Base-by-base conservation (phyloP, 2,797 vertebrate species). In the Sebastes diploproa region DNA sequence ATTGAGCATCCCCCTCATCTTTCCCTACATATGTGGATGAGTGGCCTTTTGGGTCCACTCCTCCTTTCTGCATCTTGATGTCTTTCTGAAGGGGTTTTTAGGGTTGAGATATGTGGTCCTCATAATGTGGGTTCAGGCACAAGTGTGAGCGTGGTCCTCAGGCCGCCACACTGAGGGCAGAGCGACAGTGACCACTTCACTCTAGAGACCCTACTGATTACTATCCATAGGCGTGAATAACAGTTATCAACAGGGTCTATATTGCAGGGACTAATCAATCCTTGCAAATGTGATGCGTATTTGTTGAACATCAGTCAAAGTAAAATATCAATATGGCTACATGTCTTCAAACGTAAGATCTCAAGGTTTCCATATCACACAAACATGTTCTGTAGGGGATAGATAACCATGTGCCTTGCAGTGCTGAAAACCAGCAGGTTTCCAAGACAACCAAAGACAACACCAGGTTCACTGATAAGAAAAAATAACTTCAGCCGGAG, bases 401-500 rank as follows among this genome's bases (percentile, higher is more conserved):
- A 8, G 16, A 55, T 32, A 16, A 50, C 23, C 50, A 36, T 27
- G 59, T 54, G n/a, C 29, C 46, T 38, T 10, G 27, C 27, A 52
- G 59, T 32, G 63, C 23, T 61, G 55, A 80, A 58, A 68, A 71
- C 5, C 72, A 42, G 46, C 64, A 71, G 56, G 78, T 88, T 76
- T 78, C 83, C 72, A 80, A 78, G 61, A 54, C 84, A 77, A 81
- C 80, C 46, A 38, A 55, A 68, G 55, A 68, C 75, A 72, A 68
- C 63, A 69, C 46, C 50, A 69, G 58, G 4, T 72, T 60, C 18
- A 16, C 58, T 80, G 46, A 79, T 78, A 10, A 55, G 65, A 18
- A 30, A 80, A 78, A 18, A 3, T 27, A 50, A 32, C 22, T 54
- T 73, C 38, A 73, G 12, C 14, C 18, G 18, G 63, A 60, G 29